A percentile compares a stretch with the other conserved stretches of the same genome.
phyloP scores from a whole-genome alignment of 1,140 invertebrate species.

The Psilanteris sp. region DNA sequence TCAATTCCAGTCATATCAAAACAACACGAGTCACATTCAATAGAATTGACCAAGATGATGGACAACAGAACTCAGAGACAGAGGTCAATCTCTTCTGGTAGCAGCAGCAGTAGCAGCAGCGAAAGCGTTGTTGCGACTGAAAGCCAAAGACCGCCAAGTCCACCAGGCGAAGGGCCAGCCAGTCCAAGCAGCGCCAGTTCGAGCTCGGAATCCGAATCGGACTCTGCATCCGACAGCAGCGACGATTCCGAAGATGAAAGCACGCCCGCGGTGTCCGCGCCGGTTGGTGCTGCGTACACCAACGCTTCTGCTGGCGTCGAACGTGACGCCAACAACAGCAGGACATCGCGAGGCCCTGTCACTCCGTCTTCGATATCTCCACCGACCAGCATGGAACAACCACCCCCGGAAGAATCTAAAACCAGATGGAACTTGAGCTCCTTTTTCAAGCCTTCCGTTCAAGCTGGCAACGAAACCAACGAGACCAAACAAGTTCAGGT shows the following conservation, averaged over 20 bases:
- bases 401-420: slow-evolving; percentile 73
- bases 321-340: slow-evolving; percentile 8
- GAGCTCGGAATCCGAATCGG: slow-evolving; percentile 80
- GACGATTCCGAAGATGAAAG: slow-evolving; percentile 80
- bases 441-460: slow-evolving; percentile 75
- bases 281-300: slow-evolving; percentile 28
- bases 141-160: slow-evolving; percentile 72
- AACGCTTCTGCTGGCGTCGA: slow-evolving; percentile 14
- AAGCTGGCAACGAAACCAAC: slow-evolving; percentile 64
- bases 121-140: background rate
- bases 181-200: slow-evolving; percentile 76
- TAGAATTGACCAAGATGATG: slow-evolving; percentile 23
- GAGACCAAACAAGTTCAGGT: slow-evolving; percentile 72
- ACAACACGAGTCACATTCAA: slow-evolving; percentile 55
- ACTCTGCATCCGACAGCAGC: slow-evolving; percentile 79
- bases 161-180: slow-evolving; percentile 67
- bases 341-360: slow-evolving; percentile 66
- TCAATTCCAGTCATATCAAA: slow-evolving; percentile 8
- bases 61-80: slow-evolving; percentile 51
- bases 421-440: slow-evolving; percentile 81
- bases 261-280: slow-evolving; percentile 18
- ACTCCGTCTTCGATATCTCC: slow-evolving; percentile 74
- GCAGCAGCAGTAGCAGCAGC: slow-evolving; percentile 42
- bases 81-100: slow-evolving; percentile 55
- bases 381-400: slow-evolving; percentile 70